Evolutionary conservation across 37 sponge, comb jelly and placozoan species (phyloP).

Genomic region (Axinella damicornis): DNA sequence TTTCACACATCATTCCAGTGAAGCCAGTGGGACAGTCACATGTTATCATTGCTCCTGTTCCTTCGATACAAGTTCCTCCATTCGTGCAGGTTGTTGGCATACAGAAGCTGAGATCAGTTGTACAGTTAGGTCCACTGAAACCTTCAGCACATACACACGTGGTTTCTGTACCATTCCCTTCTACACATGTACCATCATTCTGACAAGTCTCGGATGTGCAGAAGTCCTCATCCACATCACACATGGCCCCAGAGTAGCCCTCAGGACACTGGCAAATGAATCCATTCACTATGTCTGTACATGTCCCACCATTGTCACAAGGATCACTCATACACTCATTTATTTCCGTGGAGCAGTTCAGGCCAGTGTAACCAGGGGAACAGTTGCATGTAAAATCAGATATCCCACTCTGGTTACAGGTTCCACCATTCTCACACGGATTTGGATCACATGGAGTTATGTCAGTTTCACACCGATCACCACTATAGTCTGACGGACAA

Average conservation of each 20-base stretch:
- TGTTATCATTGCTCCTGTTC: slow-evolving; percentile 18
- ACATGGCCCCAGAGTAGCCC: slow-evolving; percentile 11
- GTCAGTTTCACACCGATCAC: slow-evolving; percentile 4
- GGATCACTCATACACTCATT: neutral
- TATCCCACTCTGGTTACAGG: slow-evolving; percentile 30
- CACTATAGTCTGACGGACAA: slow-evolving; percentile 12
- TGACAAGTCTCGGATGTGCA: slow-evolving; percentile 9
- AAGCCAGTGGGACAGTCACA: slow-evolving; percentile 58
- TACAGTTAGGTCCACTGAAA: slow-evolving; percentile 26
- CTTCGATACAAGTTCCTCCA: slow-evolving; percentile 76
- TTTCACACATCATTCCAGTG: slow-evolving; percentile 37
- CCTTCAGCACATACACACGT: slow-evolving; percentile 29
- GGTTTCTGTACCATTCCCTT: neutral
- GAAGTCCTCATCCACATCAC: slow-evolving; percentile 3
- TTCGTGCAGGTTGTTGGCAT: slow-evolving; percentile 22
- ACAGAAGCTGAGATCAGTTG: slow-evolving; percentile 32
- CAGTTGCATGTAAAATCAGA: neutral
- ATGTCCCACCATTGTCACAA: neutral
- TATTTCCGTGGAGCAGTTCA: neutral
- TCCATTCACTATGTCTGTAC: neutral
- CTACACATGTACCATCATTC: slow-evolving; percentile 7
- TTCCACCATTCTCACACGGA: slow-evolving; percentile 39
- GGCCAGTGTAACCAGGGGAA: slow-evolving; percentile 2
- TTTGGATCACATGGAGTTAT: slow-evolving; percentile 21
- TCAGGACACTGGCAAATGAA: slow-evolving; percentile 36